These are phyloP conservation scores for Chymomyza amoena DNA, from an alignment of 2,888 invertebrate genomes.

Conservation along the genomic window DNA sequence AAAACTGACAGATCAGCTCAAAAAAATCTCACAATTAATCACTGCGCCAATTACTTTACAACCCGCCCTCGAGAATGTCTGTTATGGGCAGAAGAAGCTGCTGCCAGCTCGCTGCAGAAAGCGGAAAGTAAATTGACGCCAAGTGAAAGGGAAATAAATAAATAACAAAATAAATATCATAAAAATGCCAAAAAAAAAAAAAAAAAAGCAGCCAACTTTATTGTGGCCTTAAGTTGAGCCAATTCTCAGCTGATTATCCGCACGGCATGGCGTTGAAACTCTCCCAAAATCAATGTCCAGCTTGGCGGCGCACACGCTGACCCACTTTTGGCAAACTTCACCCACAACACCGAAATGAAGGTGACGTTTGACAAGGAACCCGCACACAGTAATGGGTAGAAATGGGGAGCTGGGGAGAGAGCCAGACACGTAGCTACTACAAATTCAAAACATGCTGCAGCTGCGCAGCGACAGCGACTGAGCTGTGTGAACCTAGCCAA, in stretches of 20 bases:
- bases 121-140: slow-evolving; percentile 71
- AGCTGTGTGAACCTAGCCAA: neutral
- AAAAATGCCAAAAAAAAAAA: neutral
- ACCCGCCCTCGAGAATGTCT: no score
- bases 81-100: neutral
- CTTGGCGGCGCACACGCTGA: slow-evolving; percentile 5
- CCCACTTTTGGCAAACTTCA: slow-evolving; percentile 19
- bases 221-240: slow-evolving; percentile 37
- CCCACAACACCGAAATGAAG: slow-evolving; percentile 33
- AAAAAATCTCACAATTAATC: no score
- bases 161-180: slow-evolving; percentile 13
- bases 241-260: slow-evolving; percentile 39
- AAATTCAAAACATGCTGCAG: neutral
- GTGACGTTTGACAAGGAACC: no score
- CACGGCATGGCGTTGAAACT: slow-evolving; percentile 13
- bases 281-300: slow-evolving; percentile 24
- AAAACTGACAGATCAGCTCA: no score
- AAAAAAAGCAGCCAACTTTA: neutral
- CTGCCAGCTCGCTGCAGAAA: slow-evolving; percentile 48
- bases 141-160: slow-evolving; percentile 72
- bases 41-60: no score
- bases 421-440: neutral
- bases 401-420: no score
- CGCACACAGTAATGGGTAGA: no score
- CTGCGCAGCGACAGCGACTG: neutral